A percentile compares a stretch with the other conserved stretches of the same genome.
phyloP scores from a whole-genome alignment of 2,797 vertebrate genomes.

The Sebastolobus alascanus region DNA sequence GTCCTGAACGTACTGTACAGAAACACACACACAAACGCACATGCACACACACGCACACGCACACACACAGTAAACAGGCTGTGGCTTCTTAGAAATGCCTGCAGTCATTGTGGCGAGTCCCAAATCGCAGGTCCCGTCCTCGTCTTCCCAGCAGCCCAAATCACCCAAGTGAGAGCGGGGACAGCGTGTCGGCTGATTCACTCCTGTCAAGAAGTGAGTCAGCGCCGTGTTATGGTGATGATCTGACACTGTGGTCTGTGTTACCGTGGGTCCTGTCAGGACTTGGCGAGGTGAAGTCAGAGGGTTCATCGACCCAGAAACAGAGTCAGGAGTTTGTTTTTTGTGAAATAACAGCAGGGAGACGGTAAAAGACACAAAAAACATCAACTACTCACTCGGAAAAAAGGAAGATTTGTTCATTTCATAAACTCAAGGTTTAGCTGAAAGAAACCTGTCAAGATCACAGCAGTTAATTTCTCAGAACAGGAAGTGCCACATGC shows the following conservation, averaged over 20 bases:
- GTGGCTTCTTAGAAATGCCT: constrained; percentile 77
- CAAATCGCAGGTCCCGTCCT: constrained; percentile 60
- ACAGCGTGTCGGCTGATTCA: constrained; percentile 63
- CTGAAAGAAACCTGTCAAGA: constrained; percentile 20
- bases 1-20: constrained; percentile 20
- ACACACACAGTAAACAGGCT: constrained; percentile 45
- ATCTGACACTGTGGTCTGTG: constrained; percentile 61
- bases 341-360: not conserved
- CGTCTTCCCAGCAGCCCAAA: constrained; percentile 75
- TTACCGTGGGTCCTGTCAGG: constrained; percentile 52
- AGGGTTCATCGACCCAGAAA: not conserved
- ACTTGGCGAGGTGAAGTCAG: constrained; percentile 30
- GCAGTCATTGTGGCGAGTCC: constrained; percentile 79
- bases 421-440: not conserved
- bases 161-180: constrained; percentile 53
- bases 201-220: constrained; percentile 61
- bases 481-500: constrained; percentile 66
- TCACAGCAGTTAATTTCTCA: constrained; percentile 37
- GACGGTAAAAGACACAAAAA: not conserved
- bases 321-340: not conserved
- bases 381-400: not conserved
- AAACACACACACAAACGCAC: constrained; percentile 7
- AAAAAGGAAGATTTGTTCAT: not conserved
- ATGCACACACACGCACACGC: not conserved
- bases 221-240: constrained; percentile 52